Evolutionary conservation across 2,113 vertebrate species (phyloP).

Genomic region (Mormyrus lacerda): DNA sequence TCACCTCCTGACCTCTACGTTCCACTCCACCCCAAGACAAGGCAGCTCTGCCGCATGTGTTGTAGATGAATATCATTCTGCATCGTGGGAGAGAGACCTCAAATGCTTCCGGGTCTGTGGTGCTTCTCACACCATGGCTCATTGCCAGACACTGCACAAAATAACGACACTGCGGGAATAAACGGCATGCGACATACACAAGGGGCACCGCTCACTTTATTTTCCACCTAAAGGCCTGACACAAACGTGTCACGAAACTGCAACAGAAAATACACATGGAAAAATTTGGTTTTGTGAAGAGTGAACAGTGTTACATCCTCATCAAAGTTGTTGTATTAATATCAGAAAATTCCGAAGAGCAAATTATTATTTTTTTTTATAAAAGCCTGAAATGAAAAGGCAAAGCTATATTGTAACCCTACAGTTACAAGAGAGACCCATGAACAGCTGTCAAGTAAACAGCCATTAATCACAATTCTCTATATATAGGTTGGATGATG

Average conservation of each 20-base stretch:
- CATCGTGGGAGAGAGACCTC: not conserved
- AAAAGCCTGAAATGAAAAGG: not conserved
- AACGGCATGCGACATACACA: too few relatives aligned
- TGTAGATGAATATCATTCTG: not conserved
- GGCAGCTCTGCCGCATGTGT: not conserved
- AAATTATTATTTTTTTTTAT: not conserved
- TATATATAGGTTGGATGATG: not conserved
- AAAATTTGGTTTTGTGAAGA: not conserved
- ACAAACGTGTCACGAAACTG: not conserved
- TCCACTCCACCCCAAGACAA: not conserved
- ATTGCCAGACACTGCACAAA: not conserved
- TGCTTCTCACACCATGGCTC: not conserved
- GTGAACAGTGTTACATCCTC: not conserved
- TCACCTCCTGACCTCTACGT: not conserved
- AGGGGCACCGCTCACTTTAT: not conserved
- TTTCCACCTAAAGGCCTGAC: not conserved
- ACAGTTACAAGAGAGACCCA: not conserved
- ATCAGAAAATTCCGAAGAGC: not conserved
- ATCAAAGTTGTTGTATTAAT: not conserved
- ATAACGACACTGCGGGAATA: not conserved
- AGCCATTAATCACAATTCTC: slow-evolving; percentile 3
- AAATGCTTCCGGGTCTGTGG: not conserved
- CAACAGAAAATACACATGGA: not conserved
- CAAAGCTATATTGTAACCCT: not conserved
- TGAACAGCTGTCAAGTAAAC: not conserved